These are phyloP conservation scores for Trilocha varians DNA, from an alignment of 2,888 invertebrate species.

Conservation along the genomic window DNA sequence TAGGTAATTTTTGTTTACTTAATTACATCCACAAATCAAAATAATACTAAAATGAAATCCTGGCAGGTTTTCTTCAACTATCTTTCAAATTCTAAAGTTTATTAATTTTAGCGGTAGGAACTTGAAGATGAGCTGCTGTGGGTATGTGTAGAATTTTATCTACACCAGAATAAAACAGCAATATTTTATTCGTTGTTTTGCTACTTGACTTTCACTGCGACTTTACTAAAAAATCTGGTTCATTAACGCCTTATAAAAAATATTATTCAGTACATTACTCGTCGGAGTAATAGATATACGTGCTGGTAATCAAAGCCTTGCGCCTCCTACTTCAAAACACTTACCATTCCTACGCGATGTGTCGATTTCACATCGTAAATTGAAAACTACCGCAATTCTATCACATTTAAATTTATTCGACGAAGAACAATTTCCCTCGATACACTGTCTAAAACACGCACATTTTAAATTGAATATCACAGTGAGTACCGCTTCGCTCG, in stretches of 20 bases:
- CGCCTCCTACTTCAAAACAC: constrained; percentile 17
- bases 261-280: not conserved
- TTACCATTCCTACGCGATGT: constrained; percentile 37
- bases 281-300: not conserved
- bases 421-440: constrained; percentile 1
- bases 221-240: constrained; percentile 9
- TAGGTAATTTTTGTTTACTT: too few relatives aligned
- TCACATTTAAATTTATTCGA: constrained; percentile 3
- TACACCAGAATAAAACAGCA: too few relatives aligned
- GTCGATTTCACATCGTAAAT: constrained; percentile 45
- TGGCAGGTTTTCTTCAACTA: too few relatives aligned
- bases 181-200: too few relatives aligned
- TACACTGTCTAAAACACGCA: constrained; percentile 1
- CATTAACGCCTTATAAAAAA: constrained; percentile 9
- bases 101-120: too few relatives aligned
- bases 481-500: constrained; percentile 4
- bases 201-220: constrained; percentile 12
- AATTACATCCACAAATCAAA: too few relatives aligned
- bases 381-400: constrained; percentile 14
- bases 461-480: constrained; percentile 4
- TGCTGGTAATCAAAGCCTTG: not conserved
- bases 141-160: too few relatives aligned
- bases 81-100: too few relatives aligned
- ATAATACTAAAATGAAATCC: too few relatives aligned
- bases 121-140: too few relatives aligned